phyloP scores from a whole-genome alignment of 2,113 vertebrate genomes.

The Corythornis madagascariensis region DNA sequence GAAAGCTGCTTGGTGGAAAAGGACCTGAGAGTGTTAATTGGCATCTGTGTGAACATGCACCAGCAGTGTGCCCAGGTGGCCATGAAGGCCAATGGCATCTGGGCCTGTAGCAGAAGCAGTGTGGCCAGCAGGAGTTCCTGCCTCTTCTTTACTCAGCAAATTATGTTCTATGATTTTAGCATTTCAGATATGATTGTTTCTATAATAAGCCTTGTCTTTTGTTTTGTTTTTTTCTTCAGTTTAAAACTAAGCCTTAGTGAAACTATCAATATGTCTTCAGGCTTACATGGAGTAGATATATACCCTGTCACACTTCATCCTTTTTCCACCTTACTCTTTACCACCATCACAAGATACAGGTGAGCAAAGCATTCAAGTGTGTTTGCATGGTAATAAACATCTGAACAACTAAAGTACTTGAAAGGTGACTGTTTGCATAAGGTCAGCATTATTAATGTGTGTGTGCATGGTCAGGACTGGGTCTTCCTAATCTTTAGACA shows the following conservation, averaged over 20 bases:
- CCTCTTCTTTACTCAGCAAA: too few relatives aligned
- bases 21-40: too few relatives aligned
- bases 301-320: not conserved
- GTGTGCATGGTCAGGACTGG: not conserved
- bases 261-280: not conserved
- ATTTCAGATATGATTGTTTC: not conserved
- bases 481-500: not conserved
- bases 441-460: not conserved
- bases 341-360: not conserved
- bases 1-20: too few relatives aligned
- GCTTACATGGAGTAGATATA: not conserved
- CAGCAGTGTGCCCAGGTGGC: too few relatives aligned
- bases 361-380: not conserved
- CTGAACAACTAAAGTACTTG: not conserved
- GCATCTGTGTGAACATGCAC: too few relatives aligned
- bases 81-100: too few relatives aligned
- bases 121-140: too few relatives aligned
- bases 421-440: not conserved
- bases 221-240: not conserved
- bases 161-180: too few relatives aligned
- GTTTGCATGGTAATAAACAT: not conserved
- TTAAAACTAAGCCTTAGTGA: not conserved
- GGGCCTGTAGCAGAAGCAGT: too few relatives aligned
- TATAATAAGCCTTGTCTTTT: not conserved
- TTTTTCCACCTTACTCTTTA: not conserved